phyloP scores from a whole-genome alignment of 1,140 invertebrate species.

The Harlomillsia oculata region DNA sequence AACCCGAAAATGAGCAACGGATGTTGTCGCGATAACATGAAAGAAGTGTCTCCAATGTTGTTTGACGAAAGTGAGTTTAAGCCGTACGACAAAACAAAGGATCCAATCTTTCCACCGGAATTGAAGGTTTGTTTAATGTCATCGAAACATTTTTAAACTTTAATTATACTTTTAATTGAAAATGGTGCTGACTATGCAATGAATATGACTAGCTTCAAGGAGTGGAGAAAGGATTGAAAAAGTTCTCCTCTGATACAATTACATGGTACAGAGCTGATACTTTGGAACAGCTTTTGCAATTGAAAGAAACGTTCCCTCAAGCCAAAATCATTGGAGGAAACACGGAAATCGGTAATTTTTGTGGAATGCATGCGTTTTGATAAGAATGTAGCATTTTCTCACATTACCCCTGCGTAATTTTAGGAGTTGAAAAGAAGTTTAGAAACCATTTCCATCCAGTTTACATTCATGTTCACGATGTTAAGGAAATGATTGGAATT shows the following conservation, averaged over 20 bases:
- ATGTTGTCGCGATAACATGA: conserved; percentile 30
- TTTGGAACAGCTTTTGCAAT: conserved; percentile 41
- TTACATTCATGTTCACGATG: conserved; percentile 63
- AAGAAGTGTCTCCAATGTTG: neutral
- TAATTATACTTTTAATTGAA: neutral
- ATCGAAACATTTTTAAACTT: neutral
- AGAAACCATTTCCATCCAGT: conserved; percentile 71
- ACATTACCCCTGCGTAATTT: neutral
- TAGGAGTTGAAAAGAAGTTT: conserved; percentile 72
- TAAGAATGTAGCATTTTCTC: neutral
- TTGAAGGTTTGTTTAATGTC: conserved; percentile 41
- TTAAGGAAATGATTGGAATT: conserved; percentile 58
- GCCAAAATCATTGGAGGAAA: conserved; percentile 86
- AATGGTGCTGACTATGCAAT: neutral
- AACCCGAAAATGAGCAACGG: conserved; percentile 30
- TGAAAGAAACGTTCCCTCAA: conserved; percentile 62
- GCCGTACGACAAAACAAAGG: conserved; percentile 45
- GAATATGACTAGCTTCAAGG: neutral
- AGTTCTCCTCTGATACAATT: neutral
- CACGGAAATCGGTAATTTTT: conserved; percentile 64
- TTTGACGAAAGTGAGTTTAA: conserved; percentile 36
- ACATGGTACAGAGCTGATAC: neutral
- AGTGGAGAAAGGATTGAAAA: neutral
- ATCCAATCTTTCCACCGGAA: conserved; percentile 50
- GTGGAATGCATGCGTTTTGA: neutral